Evolutionary conservation across 2,888 invertebrate species (phyloP).

Genomic region (Cerastis rubricosa): DNA sequence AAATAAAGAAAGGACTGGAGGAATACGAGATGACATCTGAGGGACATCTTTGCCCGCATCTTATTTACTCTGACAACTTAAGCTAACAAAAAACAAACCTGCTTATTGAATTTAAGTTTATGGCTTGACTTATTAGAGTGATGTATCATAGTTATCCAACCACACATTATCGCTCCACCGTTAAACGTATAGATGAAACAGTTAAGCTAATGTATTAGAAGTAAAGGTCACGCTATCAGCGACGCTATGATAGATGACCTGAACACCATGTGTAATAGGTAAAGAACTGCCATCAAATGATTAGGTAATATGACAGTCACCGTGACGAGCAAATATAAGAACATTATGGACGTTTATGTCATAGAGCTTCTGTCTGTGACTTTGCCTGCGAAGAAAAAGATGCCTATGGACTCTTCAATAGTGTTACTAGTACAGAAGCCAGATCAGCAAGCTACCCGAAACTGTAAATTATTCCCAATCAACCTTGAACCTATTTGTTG

Average conservation of each 20-base stretch:
- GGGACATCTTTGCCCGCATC: neutral
- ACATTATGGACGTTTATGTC: neutral
- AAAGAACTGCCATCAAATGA: slow-evolving; percentile 8
- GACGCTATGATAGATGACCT: slow-evolving; percentile 49
- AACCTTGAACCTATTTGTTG: no score
- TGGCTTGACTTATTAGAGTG: no score
- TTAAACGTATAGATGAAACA: neutral
- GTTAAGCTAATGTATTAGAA: slow-evolving; percentile 49
- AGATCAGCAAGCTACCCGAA: no score
- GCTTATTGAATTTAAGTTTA: no score
- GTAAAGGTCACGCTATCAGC: slow-evolving; percentile 30
- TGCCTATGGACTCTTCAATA: neutral
- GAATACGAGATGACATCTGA: no score
- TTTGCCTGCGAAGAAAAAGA: neutral
- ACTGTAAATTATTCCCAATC: no score
- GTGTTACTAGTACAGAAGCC: neutral
- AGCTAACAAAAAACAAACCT: neutral
- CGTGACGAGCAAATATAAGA: slow-evolving; percentile 16
- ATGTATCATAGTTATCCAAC: no score
- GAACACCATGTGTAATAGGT: neutral
- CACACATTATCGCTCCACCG: neutral
- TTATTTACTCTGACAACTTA: no score
- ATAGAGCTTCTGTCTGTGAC: neutral
- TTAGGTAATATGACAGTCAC: slow-evolving; percentile 6
- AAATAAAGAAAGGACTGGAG: neutral